Percentiles rank a stretch among this genome's conserved stretches.
phyloP scores from a whole-genome alignment of 2,888 invertebrate species.

The Scaptomyza polygonia region DNA sequence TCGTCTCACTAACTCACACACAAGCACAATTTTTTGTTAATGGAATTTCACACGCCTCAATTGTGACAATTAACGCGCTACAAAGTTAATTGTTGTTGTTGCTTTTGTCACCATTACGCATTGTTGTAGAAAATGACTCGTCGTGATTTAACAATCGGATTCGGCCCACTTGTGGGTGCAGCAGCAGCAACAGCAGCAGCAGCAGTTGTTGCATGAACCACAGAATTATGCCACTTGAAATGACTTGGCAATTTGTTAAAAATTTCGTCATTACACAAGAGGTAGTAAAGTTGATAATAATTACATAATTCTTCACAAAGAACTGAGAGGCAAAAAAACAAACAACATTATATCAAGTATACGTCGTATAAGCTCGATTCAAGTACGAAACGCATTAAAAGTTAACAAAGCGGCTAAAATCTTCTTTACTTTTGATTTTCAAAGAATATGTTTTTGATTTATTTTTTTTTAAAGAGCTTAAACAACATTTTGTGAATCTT shows the following conservation, averaged over 20 bases:
- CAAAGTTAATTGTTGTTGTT: constrained; percentile 25
- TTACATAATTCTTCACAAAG: constrained; percentile 1
- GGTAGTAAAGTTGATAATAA: background rate
- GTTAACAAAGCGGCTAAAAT: background rate
- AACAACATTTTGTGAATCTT: background rate
- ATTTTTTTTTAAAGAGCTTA: background rate
- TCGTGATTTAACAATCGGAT: constrained; percentile 62
- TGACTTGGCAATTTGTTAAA: constrained; percentile 57
- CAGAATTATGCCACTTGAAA: constrained; percentile 68
- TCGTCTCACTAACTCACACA: constrained; percentile 51
- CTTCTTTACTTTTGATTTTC: background rate
- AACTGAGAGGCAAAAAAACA: background rate
- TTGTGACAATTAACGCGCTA: constrained; percentile 70
- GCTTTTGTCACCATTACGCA: constrained; percentile 52
- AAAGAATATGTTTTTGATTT: background rate
- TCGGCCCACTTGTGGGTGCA: constrained; percentile 62
- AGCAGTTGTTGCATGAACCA: constrained; percentile 31
- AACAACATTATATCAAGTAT: background rate
- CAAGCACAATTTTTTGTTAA: constrained; percentile 24
- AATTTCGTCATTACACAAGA: constrained; percentile 34
- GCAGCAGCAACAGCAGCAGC: constrained; percentile 36
- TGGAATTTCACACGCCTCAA: constrained; percentile 77
- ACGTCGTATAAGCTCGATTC: background rate
- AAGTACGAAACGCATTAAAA: background rate
- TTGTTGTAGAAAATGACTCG: constrained; percentile 66